Percentiles rank a stretch among this genome's conserved stretches.
These are phyloP conservation scores for Ginglymostoma cirratum DNA, from an alignment of 2,113 vertebrate genomes.

Conservation along the genomic window DNA sequence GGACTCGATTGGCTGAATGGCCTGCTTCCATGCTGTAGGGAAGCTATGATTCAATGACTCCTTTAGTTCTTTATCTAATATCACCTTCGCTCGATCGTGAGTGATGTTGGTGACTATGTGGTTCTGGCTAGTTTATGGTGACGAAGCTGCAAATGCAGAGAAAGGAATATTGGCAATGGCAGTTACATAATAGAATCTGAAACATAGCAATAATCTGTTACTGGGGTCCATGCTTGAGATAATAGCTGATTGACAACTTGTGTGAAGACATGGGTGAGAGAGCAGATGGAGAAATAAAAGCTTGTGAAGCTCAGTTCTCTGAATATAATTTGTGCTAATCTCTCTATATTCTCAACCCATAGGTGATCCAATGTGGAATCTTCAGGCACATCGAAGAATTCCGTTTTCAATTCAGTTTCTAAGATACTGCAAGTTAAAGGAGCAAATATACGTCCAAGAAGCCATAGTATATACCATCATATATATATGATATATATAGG, in stretches of 20 bases:
- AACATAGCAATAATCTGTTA: neutral
- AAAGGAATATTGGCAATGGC: neutral
- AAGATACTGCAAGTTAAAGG: neutral
- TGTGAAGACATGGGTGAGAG: neutral
- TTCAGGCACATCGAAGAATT: neutral
- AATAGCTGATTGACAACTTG: neutral
- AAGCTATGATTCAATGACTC: neutral
- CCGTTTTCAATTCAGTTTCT: neutral
- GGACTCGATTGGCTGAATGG: no score
- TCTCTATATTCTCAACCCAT: neutral
- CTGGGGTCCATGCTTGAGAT: neutral
- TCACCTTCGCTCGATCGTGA: neutral
- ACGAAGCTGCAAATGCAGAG: neutral
- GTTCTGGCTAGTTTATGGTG: neutral
- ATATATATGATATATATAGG: neutral
- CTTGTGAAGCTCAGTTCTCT: neutral
- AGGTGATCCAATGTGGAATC: neutral
- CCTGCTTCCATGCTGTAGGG: no score
- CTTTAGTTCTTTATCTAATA: neutral
- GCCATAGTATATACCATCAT: neutral
- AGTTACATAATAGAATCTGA: neutral
- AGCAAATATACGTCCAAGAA: neutral
- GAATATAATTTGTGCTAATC: neutral
- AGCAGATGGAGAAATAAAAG: neutral
- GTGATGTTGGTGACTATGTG: neutral